Percentiles rank a stretch among this genome's conserved stretches.
These are phyloP conservation scores for Gallirallus australis DNA, from an alignment of 2,797 vertebrate genomes.

Conservation along the genomic window DNA sequence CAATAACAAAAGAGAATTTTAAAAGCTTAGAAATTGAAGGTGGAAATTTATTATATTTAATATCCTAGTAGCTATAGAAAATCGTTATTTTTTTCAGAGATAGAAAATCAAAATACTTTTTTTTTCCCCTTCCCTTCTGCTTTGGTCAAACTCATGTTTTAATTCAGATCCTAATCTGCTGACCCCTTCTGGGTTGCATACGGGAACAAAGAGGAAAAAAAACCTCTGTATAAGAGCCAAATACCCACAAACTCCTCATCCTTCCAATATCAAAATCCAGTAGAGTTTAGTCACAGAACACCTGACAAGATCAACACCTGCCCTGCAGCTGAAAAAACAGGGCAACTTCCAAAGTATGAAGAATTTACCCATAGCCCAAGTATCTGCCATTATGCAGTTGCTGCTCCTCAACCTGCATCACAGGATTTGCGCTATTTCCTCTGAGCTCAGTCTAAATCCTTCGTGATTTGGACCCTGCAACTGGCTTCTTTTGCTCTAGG, in stretches of 20 bases:
- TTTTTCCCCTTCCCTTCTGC: not conserved
- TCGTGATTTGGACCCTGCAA: not conserved
- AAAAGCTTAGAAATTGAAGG: not conserved
- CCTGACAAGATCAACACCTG: not conserved
- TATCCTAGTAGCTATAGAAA: not conserved
- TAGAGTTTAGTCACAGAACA: not conserved
- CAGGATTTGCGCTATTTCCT: not conserved
- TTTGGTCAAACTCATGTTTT: not conserved
- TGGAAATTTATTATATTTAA: not conserved
- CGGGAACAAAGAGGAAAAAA: not conserved
- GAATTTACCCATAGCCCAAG: not conserved
- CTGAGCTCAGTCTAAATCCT: not conserved
- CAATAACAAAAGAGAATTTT: not conserved
- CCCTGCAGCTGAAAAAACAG: not conserved
- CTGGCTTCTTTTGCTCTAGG: not conserved
- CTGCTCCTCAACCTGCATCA: not conserved
- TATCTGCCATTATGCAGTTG: not conserved
- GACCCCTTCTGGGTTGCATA: not conserved
- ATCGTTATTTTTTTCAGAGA: not conserved
- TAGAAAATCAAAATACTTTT: not conserved
- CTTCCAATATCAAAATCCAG: not conserved
- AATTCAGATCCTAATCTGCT: not conserved
- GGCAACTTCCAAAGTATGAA: not conserved
- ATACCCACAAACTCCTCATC: not conserved
- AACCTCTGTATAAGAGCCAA: not conserved